Evolutionary conservation across 2,888 invertebrate genomes (phyloP).

Genomic region (Polyommatus icarus): DNA sequence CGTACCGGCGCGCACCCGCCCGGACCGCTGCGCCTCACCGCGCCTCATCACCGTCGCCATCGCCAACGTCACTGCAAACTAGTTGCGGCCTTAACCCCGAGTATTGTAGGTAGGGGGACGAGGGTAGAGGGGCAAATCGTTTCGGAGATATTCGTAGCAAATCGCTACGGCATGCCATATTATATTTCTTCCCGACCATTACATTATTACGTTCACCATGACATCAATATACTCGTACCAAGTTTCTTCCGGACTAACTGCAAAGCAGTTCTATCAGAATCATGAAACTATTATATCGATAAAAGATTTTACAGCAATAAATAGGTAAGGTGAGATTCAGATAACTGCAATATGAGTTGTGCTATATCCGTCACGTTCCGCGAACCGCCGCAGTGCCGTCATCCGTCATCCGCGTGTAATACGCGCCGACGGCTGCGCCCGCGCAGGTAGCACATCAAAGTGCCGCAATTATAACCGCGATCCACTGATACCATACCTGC

Average conservation of each 20-base stretch:
- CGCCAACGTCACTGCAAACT: slow-evolving; percentile 47
- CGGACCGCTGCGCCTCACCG: slow-evolving; percentile 46
- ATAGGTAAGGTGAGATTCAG: background rate
- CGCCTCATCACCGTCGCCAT: slow-evolving; percentile 46
- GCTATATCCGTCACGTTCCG: background rate
- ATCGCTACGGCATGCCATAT: background rate
- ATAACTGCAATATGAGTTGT: background rate
- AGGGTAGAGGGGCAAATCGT: background rate
- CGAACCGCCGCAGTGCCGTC: background rate
- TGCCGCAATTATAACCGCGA: background rate
- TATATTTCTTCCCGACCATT: background rate
- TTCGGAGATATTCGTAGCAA: background rate
- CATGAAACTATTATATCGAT: background rate
- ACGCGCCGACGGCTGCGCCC: background rate
- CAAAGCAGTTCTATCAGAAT: no score
- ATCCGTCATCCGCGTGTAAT: background rate
- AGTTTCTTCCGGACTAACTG: background rate
- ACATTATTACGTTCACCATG: no score
- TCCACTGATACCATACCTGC: background rate
- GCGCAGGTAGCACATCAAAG: slow-evolving; percentile 13
- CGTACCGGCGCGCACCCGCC: slow-evolving; percentile 42
- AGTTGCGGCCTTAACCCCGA: slow-evolving; percentile 44
- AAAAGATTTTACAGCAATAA: background rate
- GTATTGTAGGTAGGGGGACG: background rate
- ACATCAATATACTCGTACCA: background rate